phyloP scores from a whole-genome alignment of 1,140 invertebrate genomes.

The Schlechtendalia chinensis region DNA sequence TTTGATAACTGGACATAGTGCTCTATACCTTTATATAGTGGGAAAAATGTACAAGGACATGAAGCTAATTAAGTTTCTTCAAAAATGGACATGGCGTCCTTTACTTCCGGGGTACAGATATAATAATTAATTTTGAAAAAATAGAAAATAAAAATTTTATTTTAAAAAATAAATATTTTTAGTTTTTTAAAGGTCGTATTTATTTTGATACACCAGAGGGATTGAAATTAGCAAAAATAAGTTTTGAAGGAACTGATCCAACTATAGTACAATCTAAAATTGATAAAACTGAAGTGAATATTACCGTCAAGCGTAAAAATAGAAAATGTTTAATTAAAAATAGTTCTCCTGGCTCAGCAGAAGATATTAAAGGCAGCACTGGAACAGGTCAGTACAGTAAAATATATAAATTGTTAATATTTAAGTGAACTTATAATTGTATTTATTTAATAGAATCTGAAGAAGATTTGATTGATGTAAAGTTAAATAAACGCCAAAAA shows the following conservation, averaged over 20 bases:
- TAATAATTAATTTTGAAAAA: too few relatives aligned
- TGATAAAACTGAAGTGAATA: slow-evolving; percentile 34
- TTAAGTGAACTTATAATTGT: not conserved
- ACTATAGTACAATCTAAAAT: slow-evolving; percentile 32
- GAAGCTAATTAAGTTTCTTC: too few relatives aligned
- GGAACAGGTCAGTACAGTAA: slow-evolving; percentile 22
- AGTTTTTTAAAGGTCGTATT: slow-evolving; percentile 45
- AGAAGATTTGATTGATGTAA: slow-evolving; percentile 40
- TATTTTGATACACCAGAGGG: slow-evolving; percentile 44
- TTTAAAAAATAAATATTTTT: not conserved
- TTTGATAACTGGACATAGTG: too few relatives aligned
- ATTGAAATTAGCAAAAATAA: slow-evolving; percentile 37
- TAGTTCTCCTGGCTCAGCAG: slow-evolving; percentile 35
- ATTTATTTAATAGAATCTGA: slow-evolving; percentile 33
- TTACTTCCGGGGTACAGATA: too few relatives aligned
- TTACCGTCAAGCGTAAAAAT: slow-evolving; percentile 27
- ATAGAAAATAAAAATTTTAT: too few relatives aligned
- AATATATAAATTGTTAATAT: not conserved
- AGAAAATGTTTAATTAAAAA: slow-evolving; percentile 38
- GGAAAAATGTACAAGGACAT: too few relatives aligned
- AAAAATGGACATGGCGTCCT: too few relatives aligned
- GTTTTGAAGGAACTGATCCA: slow-evolving; percentile 40
- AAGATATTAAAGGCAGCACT: slow-evolving; percentile 43
- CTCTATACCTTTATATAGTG: too few relatives aligned
- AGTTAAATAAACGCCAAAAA: slow-evolving; percentile 40